Evolutionary conservation across 2,797 vertebrate species (phyloP).

Genomic region (Sciurus vulgaris): DNA sequence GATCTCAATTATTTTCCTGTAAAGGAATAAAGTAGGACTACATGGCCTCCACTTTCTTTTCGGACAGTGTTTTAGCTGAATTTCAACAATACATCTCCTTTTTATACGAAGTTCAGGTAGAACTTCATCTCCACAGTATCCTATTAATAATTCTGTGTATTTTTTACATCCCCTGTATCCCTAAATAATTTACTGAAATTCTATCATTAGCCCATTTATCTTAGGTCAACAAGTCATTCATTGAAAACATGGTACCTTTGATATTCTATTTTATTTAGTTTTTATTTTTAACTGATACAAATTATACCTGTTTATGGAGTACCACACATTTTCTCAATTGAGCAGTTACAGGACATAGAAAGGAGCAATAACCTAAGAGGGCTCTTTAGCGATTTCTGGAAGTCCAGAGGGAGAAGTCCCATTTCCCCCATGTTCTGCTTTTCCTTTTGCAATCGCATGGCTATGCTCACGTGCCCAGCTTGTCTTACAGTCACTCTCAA

Average conservation of each 20-base stretch:
- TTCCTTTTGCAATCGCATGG: neutral
- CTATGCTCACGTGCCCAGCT: neutral
- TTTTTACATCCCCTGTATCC: neutral
- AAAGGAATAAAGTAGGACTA: neutral
- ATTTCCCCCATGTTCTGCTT: neutral
- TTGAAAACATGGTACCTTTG: neutral
- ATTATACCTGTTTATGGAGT: neutral
- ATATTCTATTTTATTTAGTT: neutral
- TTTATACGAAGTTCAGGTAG: neutral
- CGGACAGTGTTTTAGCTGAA: neutral
- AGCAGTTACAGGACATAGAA: neutral
- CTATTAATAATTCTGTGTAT: neutral
- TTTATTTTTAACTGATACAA: neutral
- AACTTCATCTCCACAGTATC: neutral
- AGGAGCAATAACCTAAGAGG: neutral
- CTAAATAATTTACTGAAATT: neutral
- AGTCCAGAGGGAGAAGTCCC: neutral
- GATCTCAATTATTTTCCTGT: neutral
- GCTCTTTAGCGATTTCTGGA: neutral
- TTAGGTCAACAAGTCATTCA: neutral
- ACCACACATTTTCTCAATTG: neutral
- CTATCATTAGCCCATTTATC: neutral
- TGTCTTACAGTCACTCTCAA: neutral
- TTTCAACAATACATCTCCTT: neutral
- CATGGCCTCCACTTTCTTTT: neutral